Evolutionary conservation across 23 tunicate species (phyloP).

Genomic region (Trididemnum miniatum): DNA sequence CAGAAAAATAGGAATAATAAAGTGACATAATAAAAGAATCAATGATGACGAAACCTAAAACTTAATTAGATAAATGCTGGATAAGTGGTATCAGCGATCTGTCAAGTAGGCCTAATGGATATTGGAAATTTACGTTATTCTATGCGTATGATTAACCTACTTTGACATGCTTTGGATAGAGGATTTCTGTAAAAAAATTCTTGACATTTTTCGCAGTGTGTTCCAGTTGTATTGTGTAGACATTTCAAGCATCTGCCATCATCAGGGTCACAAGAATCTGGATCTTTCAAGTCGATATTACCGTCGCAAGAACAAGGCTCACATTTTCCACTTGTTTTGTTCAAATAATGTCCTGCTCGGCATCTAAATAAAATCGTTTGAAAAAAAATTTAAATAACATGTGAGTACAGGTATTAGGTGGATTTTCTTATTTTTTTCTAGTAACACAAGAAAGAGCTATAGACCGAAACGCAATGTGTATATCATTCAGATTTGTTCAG

Average conservation of each 20-base stretch:
- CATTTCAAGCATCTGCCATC: constrained; percentile 71
- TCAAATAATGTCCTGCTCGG: constrained; percentile 4
- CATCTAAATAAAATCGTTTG: neutral
- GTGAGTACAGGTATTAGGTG: too few relatives aligned
- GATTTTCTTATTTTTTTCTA: too few relatives aligned
- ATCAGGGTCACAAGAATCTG: constrained; percentile 51
- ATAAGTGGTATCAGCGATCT: too few relatives aligned
- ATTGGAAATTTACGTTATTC: neutral
- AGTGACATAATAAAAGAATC: neutral
- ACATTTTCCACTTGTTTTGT: constrained; percentile 21
- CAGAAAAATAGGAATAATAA: neutral
- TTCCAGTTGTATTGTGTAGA: constrained; percentile 53
- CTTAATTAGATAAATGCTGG: too few relatives aligned
- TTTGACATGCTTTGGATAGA: constrained; percentile 16
- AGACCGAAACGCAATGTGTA: too few relatives aligned
- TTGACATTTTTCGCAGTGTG: constrained; percentile 48
- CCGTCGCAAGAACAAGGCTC: constrained; percentile 68
- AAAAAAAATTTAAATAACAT: too few relatives aligned
- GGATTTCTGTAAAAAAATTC: constrained; percentile 50
- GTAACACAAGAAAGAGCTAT: too few relatives aligned
- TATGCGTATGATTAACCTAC: too few relatives aligned
- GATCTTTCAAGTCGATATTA: constrained; percentile 43
- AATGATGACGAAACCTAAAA: neutral
- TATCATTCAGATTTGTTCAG: too few relatives aligned
- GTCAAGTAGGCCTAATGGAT: too few relatives aligned